Evolutionary conservation across 2,888 invertebrate species (phyloP).

Genomic region (Polydrusus cervinus): DNA sequence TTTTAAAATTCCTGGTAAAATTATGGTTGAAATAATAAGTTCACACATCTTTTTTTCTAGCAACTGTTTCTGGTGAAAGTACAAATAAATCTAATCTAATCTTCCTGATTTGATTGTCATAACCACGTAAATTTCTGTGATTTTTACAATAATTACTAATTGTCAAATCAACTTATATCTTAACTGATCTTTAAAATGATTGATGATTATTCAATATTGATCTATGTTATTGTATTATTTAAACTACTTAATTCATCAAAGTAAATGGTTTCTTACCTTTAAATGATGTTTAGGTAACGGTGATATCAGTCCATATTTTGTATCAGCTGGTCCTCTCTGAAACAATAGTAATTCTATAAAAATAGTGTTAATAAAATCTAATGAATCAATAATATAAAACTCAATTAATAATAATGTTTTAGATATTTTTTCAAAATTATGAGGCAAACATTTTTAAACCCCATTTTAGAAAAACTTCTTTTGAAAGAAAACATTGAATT

Average conservation of each 20-base stretch:
- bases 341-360: conserved; percentile 59
- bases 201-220: not conserved
- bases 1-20: no score
- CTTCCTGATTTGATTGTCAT: not conserved
- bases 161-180: not conserved
- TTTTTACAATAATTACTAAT: not conserved
- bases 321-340: conserved; percentile 72
- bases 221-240: not conserved
- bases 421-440: no score
- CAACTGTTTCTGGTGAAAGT: not conserved
- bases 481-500: no score
- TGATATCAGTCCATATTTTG: conserved; percentile 71
- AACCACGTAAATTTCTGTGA: not conserved
- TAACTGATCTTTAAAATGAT: not conserved
- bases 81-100: conserved; percentile 2
- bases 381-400: no score
- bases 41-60: no score
- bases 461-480: no score
- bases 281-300: conserved; percentile 69
- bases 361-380: not conserved
- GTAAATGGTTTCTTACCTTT: conserved; percentile 67
- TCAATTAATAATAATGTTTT: no score
- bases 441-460: no score
- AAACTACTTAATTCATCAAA: not conserved
- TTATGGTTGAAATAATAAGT: no score